A percentile compares a stretch with the other conserved stretches of the same genome.
phyloP scores from a whole-genome alignment of 2,113 vertebrate species.

The Aplodontia rufa region DNA sequence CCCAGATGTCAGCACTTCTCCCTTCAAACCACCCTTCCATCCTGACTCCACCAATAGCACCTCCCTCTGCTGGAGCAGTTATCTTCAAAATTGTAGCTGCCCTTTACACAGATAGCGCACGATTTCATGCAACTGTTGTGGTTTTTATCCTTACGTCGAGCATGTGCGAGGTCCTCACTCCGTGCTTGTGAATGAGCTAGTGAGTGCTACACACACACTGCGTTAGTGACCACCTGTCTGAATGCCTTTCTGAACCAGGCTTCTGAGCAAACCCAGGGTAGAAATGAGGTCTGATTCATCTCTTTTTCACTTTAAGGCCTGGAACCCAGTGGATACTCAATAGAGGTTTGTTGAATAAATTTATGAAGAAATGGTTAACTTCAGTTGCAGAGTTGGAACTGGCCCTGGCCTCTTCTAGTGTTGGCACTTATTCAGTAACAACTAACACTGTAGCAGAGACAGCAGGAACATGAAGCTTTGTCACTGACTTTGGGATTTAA shows the following conservation, averaged over 20 bases:
- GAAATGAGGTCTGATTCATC: background rate
- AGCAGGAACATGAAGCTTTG: background rate
- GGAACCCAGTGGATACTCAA: background rate
- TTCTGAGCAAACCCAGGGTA: background rate
- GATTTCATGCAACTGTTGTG: background rate
- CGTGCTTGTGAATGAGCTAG: background rate
- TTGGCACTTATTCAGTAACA: background rate
- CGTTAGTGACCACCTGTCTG: background rate
- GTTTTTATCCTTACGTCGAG: background rate
- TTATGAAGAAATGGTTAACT: background rate
- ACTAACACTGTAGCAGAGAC: background rate
- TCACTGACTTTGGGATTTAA: background rate
- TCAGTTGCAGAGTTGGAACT: background rate
- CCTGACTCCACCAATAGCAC: rapidly evolving
- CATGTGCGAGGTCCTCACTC: background rate
- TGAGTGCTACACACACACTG: background rate
- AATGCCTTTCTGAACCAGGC: background rate
- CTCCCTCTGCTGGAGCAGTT: background rate
- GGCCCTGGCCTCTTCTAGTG: background rate
- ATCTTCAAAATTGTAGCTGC: background rate
- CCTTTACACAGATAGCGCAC: background rate
- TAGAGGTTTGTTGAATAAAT: background rate
- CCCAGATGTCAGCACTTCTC: background rate
- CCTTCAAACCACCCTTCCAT: background rate
- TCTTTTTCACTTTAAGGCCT: background rate